Base-by-base conservation (phyloP, 2,113 vertebrate species). In the Chlorodrepanis virens region DNA sequence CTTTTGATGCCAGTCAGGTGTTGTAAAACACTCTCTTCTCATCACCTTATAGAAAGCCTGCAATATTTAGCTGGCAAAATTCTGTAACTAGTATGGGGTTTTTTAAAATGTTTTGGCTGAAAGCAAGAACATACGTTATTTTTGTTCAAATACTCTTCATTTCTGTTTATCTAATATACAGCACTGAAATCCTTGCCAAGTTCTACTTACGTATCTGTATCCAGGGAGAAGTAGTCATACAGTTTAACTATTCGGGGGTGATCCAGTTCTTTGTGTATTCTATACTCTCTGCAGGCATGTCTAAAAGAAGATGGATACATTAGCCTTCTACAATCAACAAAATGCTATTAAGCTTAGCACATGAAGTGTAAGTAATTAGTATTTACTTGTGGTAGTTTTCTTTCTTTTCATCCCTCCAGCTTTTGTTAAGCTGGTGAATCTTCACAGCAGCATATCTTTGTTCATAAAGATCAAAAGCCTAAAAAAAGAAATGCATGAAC, bases 261-360 rank as follows among this genome's bases (percentile, higher is more conserved):
- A 97, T 99, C 99, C 98, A 99, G 97, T 98, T 99, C 99, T 98
- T 99, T 99, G 98, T 99, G 99, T 99, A 99, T 99, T 98, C 99
- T 98, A 97, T 99, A 99, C 89, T 99, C 99, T 98, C 99, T 98
- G 98, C 99, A 99, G 89, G 99, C 99, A 93, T 99, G 99, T 96
- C 99, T 99, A 97, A 44, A 89, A 92, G 63, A 95, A 96, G 80
- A 96, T 22, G 63, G 79, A 85, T 74, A 49, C 59, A 78, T 98
- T 97, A 97, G 94, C 78, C 93, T 92, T 89, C 89, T n/a, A 84
- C 27, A 65, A 79, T 64, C 67, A 92, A 91, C 47, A 78, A 77
- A 95, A 78, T 45, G 49, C 47, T 87, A 93, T 90, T 96, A 76
- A 90, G 60, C 59, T 90, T 92, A 87, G 72, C 69, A 92, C 72